Base-by-base conservation (phyloP, 2,888 invertebrate species). In the Caenorhabditis macrosperma region DNA sequence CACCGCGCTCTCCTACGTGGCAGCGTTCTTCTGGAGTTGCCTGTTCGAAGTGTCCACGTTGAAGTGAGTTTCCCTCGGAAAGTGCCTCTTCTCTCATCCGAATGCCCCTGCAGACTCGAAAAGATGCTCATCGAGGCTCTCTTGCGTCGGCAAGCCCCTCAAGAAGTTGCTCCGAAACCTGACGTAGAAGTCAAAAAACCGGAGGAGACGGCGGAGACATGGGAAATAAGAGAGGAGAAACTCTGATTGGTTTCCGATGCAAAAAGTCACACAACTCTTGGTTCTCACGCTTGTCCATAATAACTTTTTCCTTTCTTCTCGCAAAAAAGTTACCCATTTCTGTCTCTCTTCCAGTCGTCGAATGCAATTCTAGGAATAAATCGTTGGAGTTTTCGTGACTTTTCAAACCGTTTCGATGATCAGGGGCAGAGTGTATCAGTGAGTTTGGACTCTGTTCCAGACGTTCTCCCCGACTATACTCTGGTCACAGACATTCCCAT, bases 11-110 rank as follows among this genome's bases (percentile, higher is more conserved):
- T 55, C 81, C 46, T 83, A 79, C 26, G 5, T 74, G 9, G 59
- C 52, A 35, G 83, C 81, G 10, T 77, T 83, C 50, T 76, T 79
- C 33, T 83, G 83, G 83, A 83, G 83, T 44, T 78, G 79, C 33
- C 61, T 78, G 0, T 78, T 79, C 30, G 83, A 83, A 79, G 57
- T 83, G 1, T 74, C 81, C 15, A 71, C 74, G 7, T 48, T 78
- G 35, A 83, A 83, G 68, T 68, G 17, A 44, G 81, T 20, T n/a
- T 46, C 15, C n/a, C 28, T n/a, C 5, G 1, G 20, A 12, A 0
- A 7, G 12, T 28, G 26, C 44, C 17, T 44, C 41, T 12, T 50
- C 28, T 24, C 5, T 30, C n/a, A 17, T 60, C 15, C 15, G 22
- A 55, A 41, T n/a, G n/a, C n/a, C n/a, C n/a, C 55, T 52, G 9